These are phyloP conservation scores for Oeneis ivallda DNA, from an alignment of 2,888 invertebrate species.

Conservation along the genomic window DNA sequence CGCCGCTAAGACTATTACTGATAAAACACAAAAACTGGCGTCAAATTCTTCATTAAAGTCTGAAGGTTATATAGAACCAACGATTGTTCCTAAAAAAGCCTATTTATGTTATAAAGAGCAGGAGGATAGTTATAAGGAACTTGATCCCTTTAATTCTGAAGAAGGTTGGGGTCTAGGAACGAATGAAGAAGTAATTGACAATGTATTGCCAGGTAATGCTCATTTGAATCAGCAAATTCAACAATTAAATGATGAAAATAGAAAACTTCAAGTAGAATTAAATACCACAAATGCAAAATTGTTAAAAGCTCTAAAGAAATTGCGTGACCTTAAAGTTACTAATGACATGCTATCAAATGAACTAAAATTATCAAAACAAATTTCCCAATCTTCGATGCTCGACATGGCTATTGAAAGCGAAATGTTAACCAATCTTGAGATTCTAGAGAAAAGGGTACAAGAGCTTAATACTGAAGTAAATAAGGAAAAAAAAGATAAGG, in stretches of 20 bases:
- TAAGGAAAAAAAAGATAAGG: constrained; percentile 85
- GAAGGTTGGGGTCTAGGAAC: constrained; percentile 74
- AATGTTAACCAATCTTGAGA: constrained; percentile 84
- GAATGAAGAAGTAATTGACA: constrained; percentile 56
- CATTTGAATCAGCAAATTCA: constrained; percentile 82
- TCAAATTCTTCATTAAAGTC: constrained; percentile 35
- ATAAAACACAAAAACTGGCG: constrained; percentile 49
- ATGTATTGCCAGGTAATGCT: constrained; percentile 68
- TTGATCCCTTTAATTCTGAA: constrained; percentile 72
- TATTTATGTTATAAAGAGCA: constrained; percentile 74
- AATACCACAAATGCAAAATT: constrained; percentile 86
- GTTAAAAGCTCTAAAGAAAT: constrained; percentile 89
- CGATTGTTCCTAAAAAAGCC: constrained; percentile 78
- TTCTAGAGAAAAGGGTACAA: constrained; percentile 84
- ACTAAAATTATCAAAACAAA: constrained; percentile 75
- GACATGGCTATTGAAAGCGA: constrained; percentile 91
- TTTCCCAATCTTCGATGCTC: constrained; percentile 83
- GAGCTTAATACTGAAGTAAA: constrained; percentile 82
- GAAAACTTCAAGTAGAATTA: constrained; percentile 82
- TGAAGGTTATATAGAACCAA: constrained; percentile 53
- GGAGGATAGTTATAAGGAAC: constrained; percentile 48
- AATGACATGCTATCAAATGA: constrained; percentile 83
- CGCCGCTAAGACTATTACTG: constrained; percentile 48
- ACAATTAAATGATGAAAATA: constrained; percentile 81
- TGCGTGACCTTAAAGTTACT: constrained; percentile 90